Conservation (phyloP, 2,797 vertebrate species). For the Lophotriccus pileatus region DNA sequence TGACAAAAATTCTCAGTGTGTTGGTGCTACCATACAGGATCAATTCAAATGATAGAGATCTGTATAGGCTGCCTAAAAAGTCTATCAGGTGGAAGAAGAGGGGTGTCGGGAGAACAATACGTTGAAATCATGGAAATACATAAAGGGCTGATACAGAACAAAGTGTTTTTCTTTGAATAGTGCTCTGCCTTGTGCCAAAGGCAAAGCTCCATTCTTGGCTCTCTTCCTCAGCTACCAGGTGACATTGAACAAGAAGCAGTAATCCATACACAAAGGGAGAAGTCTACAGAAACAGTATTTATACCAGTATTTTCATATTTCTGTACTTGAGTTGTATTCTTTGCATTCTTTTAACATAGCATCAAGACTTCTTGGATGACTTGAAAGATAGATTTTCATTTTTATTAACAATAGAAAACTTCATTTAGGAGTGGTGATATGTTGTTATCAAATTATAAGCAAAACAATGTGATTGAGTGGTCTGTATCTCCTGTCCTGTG, state of each 20-base stretch:
- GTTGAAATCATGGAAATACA: not conserved
- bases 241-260: not conserved
- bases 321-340: not conserved
- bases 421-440: not conserved
- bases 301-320: not conserved
- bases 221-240: not conserved
- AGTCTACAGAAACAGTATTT: not conserved
- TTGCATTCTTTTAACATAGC: not conserved
- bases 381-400: not conserved
- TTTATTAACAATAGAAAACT: not conserved
- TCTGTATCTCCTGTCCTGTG: not conserved
- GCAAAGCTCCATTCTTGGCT: not conserved
- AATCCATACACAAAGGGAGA: not conserved
- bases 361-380: not conserved
- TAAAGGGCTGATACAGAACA: not conserved
- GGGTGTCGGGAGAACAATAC: not conserved
- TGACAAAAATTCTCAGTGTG: not conserved
- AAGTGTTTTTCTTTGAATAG: not conserved
- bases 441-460: not conserved
- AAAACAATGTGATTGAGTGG: not conserved
- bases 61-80: not conserved
- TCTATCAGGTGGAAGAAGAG: not conserved
- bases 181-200: not conserved
- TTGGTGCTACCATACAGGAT: not conserved
- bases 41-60: not conserved